Conservation (phyloP, 2,888 invertebrate species). For the Tineola bisselliella region DNA sequence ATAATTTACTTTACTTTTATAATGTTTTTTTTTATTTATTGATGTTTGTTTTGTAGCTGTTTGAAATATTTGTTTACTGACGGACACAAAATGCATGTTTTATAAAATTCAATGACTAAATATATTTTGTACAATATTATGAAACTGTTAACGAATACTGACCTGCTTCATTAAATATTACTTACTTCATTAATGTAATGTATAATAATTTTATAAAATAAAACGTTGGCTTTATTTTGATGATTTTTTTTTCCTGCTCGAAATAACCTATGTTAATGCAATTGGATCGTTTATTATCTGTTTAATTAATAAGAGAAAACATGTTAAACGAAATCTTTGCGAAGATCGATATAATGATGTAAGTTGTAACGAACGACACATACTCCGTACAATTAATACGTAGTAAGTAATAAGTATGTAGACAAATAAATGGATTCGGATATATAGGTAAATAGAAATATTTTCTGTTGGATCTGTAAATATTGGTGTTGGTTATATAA, state of each 20-base stretch:
- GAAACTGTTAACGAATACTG: constrained; percentile 13
- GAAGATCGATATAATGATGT: no score
- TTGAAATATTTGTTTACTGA: constrained; percentile 8
- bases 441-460: no score
- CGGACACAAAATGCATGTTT: not conserved
- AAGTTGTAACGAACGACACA: no score
- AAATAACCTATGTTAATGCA: no score
- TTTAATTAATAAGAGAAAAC: no score
- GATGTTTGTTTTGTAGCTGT: constrained; percentile 17
- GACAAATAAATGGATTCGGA: no score
- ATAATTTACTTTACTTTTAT: constrained; percentile 13
- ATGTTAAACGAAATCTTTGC: no score
- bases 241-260: not conserved
- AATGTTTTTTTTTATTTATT: constrained; percentile 17
- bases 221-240: constrained; percentile 40
- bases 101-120: constrained; percentile 2
- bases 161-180: constrained; percentile 14
- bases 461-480: no score
- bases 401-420: no score
- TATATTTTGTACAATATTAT: constrained; percentile 2
- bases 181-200: constrained; percentile 17
- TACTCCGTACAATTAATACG: no score
- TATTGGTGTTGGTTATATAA: no score
- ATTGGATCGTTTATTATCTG: no score
- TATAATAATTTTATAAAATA: constrained; percentile 23